Evolutionary conservation across 2,888 invertebrate genomes (phyloP), one percentile per base, ranked within the genome.

Genomic region (Dendrolimus pini): DNA sequence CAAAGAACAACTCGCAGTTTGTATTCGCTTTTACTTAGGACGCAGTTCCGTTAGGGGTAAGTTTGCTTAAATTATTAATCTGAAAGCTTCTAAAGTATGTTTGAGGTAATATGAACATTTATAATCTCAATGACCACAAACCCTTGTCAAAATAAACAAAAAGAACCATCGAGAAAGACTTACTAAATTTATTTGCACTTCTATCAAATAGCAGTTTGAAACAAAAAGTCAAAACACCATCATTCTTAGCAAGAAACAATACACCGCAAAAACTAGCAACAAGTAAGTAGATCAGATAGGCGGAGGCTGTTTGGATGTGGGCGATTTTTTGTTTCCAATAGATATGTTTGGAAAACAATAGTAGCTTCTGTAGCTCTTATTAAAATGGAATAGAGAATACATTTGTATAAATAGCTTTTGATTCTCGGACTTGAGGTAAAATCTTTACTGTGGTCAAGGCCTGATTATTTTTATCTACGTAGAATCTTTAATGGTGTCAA

Each of bases 401-500:
- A 65, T 60, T 75, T 54, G 57, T 53, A 53, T 59, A 53, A 12
- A 41, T 12, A 8, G 8, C 18, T 54, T 41, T 61, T 58, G 55
- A 56, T 54, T 54, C 58, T 56, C 61, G 62, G 61, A 62, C 59
- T 56, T 68, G 67, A 66, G 67, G 66, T 67, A 63, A 67, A 66
- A 66, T 66, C 65, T 63, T 67, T 75, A 72, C 75, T 80, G 82
- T 83, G 88, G 89, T 87, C 87, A 85, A 82, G 73, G 70, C 65
- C 70, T 86, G 88, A 89, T 88, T 88, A 85, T 83, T 78, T 78
- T 87, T 89, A 88, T 88, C 86, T 80, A 56, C 60, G 56, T 65
- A 64, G 68, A 83, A 89, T 89, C 89, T 82, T 61, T 78, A 83
- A 87, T 82, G 80, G 89, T 83, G 89, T 89, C 88, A 90, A 89